Percentiles rank a stretch among this genome's conserved stretches.
Evolutionary conservation across 2,888 invertebrate species (phyloP).

Genomic region (Acleris literana): DNA sequence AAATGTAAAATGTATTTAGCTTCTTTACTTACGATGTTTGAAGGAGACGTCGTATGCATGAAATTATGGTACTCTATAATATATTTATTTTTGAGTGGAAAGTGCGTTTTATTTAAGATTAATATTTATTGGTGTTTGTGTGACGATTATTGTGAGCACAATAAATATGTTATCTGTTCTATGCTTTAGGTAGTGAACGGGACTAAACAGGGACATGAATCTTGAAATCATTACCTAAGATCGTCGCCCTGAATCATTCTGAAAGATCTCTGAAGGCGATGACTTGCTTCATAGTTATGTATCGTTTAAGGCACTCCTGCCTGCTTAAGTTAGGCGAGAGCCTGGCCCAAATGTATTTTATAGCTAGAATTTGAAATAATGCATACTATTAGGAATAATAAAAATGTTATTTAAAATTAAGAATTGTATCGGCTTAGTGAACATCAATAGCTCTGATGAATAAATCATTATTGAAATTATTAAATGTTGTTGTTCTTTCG

Average conservation of each 20-base stretch:
- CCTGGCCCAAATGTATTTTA: slow-evolving; percentile 77
- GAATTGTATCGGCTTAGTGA: slow-evolving; percentile 83
- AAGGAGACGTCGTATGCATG: slow-evolving; percentile 21
- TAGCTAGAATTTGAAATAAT: slow-evolving; percentile 83
- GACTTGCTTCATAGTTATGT: slow-evolving; percentile 30
- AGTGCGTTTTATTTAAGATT: slow-evolving; percentile 60
- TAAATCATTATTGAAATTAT: slow-evolving; percentile 83
- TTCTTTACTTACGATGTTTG: slow-evolving; percentile 1
- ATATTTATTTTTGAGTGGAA: slow-evolving; percentile 61
- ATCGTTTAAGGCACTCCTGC: slow-evolving; percentile 22
- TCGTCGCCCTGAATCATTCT: slow-evolving; percentile 12
- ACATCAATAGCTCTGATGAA: slow-evolving; percentile 83
- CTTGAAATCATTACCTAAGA: slow-evolving; percentile 19
- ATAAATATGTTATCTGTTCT: slow-evolving; percentile 60
- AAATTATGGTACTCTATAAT: slow-evolving; percentile 53
- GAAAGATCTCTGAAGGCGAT: slow-evolving; percentile 11
- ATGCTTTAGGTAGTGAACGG: slow-evolving; percentile 70
- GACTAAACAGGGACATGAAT: slow-evolving; percentile 71
- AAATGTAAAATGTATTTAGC: background rate
- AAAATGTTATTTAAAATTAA: slow-evolving; percentile 80
- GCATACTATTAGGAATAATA: slow-evolving; percentile 82
- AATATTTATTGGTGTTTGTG: slow-evolving; percentile 64
- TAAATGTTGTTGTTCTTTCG: slow-evolving; percentile 75
- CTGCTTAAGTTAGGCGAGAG: slow-evolving; percentile 41
- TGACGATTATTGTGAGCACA: slow-evolving; percentile 76